These are phyloP conservation scores for Ethmia dodecea DNA, from an alignment of 2,888 invertebrate genomes.

Conservation along the genomic window DNA sequence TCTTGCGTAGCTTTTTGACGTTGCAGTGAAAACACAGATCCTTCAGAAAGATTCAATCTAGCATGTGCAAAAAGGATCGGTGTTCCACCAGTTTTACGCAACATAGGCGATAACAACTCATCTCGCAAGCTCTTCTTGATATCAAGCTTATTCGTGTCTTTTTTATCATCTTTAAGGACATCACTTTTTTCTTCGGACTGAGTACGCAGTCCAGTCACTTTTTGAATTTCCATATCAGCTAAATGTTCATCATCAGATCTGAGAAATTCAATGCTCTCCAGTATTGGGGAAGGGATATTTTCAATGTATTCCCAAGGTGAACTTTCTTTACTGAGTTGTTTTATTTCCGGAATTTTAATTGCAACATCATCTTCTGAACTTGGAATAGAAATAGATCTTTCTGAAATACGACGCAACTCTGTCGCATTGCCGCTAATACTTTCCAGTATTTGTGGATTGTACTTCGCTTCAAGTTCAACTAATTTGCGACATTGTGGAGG, in stretches of 20 bases:
- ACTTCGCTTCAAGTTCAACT: constrained; percentile 81
- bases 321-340: constrained; percentile 67
- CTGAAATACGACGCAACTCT: constrained; percentile 83
- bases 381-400: constrained; percentile 85
- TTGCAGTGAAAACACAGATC: constrained; percentile 87
- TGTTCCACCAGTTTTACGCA: constrained; percentile 85
- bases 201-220: constrained; percentile 63
- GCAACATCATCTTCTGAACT: constrained; percentile 86
- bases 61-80: constrained; percentile 89
- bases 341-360: constrained; percentile 74
- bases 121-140: constrained; percentile 79
- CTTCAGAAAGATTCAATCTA: constrained; percentile 89
- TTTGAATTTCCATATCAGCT: constrained; percentile 74
- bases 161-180: constrained; percentile 37
- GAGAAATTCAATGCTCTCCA: constrained; percentile 79
- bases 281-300: constrained; percentile 80
- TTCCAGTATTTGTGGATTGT: constrained; percentile 80
- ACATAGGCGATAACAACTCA: constrained; percentile 82
- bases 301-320: constrained; percentile 81
- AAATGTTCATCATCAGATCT: constrained; percentile 78
- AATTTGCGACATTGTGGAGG: constrained; percentile 84
- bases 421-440: constrained; percentile 80
- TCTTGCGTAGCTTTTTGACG: constrained; percentile 86
- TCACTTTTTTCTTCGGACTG: constrained; percentile 54
- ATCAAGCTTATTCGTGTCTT: constrained; percentile 36